Base-by-base conservation (phyloP, 2,888 invertebrate genomes). In the Mayetiola destructor region DNA sequence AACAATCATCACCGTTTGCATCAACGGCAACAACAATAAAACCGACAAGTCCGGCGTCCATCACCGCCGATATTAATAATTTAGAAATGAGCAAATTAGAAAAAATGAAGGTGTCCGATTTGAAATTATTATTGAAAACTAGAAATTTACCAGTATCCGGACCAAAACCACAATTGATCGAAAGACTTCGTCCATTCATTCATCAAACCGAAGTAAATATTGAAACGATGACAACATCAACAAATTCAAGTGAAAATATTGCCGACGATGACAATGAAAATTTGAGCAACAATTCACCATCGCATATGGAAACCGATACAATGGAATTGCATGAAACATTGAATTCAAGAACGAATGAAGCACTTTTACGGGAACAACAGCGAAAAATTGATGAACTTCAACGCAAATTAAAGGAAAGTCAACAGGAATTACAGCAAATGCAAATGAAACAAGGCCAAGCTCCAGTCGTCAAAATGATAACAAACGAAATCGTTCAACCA, bases 71-170 rank as follows among this genome's bases (percentile, higher is more conserved):
- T 32, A 69, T 70, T 1, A 63, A 67, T 4, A 59, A 66, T 16
- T 59, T 62, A 10, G 73, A 73, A 64, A 59, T 76, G 20, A 78
- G 81, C 23, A 84, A 90, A 60, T 76, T 95, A 65, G 92, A 94
- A 69, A 94, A 94, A 67, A 90, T 95, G 89, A 94, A 94, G 76
- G 95, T 90, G 57, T 91, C 89, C 60, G 95, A 96, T 68, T 76
- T 96, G 63, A 93, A 94, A 69, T 87, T 88, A 58, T 95, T 96
- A 70, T 80, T 95, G 64, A 96, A 95, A 72, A 85, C 89, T 59
- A 81, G 96, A 55, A 94, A 88, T 71, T 75, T 97, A 59, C 91
- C 95, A 5, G 96, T 97, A 1, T 95, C 95, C 12, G 96, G 96
- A 0, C 86, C 95, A 0, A 97, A 97, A 69, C 92, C 94, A 9